Percentiles rank a stretch among this genome's conserved stretches.
phyloP scores from a whole-genome alignment of 2,797 vertebrate genomes.

The Balearica regulorum region DNA sequence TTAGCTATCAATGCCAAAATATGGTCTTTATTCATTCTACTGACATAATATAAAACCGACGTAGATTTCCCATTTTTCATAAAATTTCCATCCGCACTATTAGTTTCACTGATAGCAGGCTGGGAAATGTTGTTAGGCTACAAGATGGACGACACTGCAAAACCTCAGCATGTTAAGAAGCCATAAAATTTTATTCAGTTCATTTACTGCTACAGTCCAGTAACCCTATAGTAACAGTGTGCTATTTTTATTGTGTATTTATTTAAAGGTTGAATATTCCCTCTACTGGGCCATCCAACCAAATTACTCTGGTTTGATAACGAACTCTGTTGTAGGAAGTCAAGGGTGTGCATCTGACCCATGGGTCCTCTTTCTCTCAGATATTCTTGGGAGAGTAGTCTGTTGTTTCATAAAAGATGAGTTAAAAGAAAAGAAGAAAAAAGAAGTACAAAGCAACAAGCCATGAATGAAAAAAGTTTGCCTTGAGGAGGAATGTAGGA shows the following conservation, averaged over 20 bases:
- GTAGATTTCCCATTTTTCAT: constrained; percentile 80
- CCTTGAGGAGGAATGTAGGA: not conserved
- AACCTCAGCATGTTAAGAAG: constrained; percentile 80
- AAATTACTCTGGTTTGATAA: constrained; percentile 62
- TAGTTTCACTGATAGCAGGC: constrained; percentile 79
- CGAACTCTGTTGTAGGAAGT: not conserved
- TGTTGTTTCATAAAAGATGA: not conserved
- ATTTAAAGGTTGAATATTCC: constrained; percentile 79
- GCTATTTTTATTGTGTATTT: constrained; percentile 83
- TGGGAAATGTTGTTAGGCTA: constrained; percentile 78
- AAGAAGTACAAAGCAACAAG: not conserved
- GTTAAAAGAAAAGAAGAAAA: not conserved
- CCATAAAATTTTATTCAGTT: constrained; percentile 83
- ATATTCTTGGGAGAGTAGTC: not conserved
- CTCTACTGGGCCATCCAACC: constrained; percentile 57
- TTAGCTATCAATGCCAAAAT: constrained; percentile 78
- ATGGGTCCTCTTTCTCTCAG: not conserved
- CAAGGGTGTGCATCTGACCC: not conserved
- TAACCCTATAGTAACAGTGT: constrained; percentile 74
- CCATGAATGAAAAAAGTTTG: not conserved
- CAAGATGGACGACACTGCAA: constrained; percentile 77
- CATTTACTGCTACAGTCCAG: constrained; percentile 80
- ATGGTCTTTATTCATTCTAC: constrained; percentile 77
- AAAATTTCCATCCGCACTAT: constrained; percentile 81
- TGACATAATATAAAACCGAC: constrained; percentile 79